Evolutionary conservation across 2,113 vertebrate species (phyloP).

Genomic region (Ochotona curzoniae): DNA sequence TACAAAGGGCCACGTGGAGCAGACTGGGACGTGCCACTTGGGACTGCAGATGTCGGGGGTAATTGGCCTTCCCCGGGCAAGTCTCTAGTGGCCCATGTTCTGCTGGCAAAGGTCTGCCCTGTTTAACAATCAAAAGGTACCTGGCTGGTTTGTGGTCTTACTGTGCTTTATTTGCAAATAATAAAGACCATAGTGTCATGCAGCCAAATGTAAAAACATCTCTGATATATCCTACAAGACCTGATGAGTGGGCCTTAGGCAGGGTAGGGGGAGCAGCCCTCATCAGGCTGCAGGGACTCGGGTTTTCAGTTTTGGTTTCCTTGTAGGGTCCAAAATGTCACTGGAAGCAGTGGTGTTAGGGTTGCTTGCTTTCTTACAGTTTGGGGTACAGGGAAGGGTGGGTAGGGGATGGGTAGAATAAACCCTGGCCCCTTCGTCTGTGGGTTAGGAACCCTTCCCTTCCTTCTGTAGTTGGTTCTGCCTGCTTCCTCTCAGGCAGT

Average conservation of each 20-base stretch:
- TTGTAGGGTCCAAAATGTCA: not conserved
- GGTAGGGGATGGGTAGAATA: not conserved
- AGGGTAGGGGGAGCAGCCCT: not conserved
- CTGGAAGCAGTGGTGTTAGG: not conserved
- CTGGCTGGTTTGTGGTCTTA: not conserved
- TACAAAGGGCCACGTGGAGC: not conserved
- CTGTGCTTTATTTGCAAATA: slow-evolving; percentile 9
- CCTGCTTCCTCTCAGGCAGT: not conserved
- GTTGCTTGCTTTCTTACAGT: slow-evolving; percentile 2
- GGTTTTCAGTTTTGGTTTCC: not conserved
- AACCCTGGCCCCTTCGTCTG: too few species aligned
- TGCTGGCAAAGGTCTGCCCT: not conserved
- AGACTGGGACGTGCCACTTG: not conserved
- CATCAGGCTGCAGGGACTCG: not conserved
- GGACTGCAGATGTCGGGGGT: not conserved
- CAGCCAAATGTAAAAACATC: not conserved
- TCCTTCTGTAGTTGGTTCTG: not conserved
- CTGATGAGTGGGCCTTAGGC: not conserved
- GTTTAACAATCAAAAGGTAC: not conserved
- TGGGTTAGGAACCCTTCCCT: not conserved
- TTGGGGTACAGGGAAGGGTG: not conserved
- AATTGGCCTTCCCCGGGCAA: not conserved
- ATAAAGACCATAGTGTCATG: not conserved
- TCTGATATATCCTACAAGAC: not conserved
- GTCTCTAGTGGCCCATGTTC: not conserved